These are phyloP conservation scores for Octomys mimax DNA, from an alignment of 2,797 vertebrate genomes.

Conservation along the genomic window DNA sequence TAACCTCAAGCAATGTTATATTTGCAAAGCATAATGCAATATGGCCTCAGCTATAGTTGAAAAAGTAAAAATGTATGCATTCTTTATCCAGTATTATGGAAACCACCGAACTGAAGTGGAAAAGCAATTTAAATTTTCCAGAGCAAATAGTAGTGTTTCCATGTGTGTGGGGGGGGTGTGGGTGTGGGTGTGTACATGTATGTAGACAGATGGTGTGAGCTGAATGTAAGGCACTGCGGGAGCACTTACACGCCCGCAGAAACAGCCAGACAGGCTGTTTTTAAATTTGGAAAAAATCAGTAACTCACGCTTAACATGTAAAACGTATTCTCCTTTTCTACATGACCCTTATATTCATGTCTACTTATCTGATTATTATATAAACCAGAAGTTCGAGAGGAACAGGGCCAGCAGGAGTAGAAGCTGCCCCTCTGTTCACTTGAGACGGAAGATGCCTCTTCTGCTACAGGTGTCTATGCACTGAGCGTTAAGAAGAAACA, in stretches of 20 bases:
- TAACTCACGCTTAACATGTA: background rate
- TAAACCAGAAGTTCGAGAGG: slow-evolving; percentile 27
- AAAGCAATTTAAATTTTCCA: background rate
- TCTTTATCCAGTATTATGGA: slow-evolving; percentile 42
- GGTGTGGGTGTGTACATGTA: fast-evolving
- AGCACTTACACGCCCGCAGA: background rate
- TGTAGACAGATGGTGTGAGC: background rate
- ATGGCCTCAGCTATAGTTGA: background rate
- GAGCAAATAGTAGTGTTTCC: background rate
- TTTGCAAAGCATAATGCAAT: slow-evolving; percentile 50
- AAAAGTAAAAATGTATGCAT: slow-evolving; percentile 27
- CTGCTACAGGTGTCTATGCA: background rate
- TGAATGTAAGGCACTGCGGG: background rate
- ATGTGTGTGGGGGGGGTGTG: background rate
- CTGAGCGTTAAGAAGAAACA: background rate
- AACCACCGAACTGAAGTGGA: background rate
- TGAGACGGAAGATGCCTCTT: background rate
- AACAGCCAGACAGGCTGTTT: background rate
- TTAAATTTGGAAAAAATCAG: background rate
- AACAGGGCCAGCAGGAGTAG: background rate
- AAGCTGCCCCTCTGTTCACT: background rate
- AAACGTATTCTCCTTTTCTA: background rate
- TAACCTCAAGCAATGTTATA: slow-evolving; percentile 49
- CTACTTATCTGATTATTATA: background rate
- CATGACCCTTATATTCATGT: background rate